These are phyloP conservation scores for Penaeus japonicus DNA, from an alignment of 1,140 invertebrate species.

Conservation along the genomic window DNA sequence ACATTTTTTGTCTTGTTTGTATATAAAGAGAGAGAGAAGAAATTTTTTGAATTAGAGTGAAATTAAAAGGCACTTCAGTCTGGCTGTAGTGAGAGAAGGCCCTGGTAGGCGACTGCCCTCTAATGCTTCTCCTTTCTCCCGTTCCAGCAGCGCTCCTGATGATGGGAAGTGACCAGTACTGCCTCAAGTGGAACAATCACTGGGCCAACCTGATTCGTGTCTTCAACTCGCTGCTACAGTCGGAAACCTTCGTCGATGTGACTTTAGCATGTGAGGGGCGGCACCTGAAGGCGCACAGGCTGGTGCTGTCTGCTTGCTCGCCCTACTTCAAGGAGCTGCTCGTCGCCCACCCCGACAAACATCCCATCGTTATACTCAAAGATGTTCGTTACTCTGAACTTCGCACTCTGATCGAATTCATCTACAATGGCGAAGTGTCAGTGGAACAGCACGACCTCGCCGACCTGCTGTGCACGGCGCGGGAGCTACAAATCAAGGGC, in stretches of 20 bases:
- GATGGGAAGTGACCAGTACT: slow-evolving; percentile 80
- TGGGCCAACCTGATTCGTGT: slow-evolving; percentile 84
- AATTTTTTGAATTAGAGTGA: too few relatives aligned
- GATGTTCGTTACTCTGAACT: slow-evolving; percentile 87
- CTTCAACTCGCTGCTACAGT: slow-evolving; percentile 89
- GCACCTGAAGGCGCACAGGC: slow-evolving; percentile 90
- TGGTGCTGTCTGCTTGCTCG: slow-evolving; percentile 92
- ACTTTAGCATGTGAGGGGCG: slow-evolving; percentile 90
- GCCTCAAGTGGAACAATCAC: slow-evolving; percentile 94
- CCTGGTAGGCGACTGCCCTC: too few relatives aligned
- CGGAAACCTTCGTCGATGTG: slow-evolving; percentile 90
- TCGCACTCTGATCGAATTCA: slow-evolving; percentile 88
- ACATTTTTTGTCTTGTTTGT: too few relatives aligned
- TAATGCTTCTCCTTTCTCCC: slow-evolving; percentile 34
- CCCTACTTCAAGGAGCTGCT: slow-evolving; percentile 91
- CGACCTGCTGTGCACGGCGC: slow-evolving; percentile 82
- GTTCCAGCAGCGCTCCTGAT: slow-evolving; percentile 77
- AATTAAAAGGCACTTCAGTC: too few relatives aligned
- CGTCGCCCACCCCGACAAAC: slow-evolving; percentile 89
- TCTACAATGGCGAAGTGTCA: slow-evolving; percentile 93
- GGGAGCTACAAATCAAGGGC: slow-evolving; percentile 82
- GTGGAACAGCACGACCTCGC: slow-evolving; percentile 90
- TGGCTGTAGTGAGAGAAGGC: too few relatives aligned
- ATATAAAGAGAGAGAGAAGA: too few relatives aligned
- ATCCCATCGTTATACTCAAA: slow-evolving; percentile 89